A percentile compares a stretch with the other conserved stretches of the same genome.
phyloP scores from a whole-genome alignment of 2,888 invertebrate species.

The Chrysodeixis includens region DNA sequence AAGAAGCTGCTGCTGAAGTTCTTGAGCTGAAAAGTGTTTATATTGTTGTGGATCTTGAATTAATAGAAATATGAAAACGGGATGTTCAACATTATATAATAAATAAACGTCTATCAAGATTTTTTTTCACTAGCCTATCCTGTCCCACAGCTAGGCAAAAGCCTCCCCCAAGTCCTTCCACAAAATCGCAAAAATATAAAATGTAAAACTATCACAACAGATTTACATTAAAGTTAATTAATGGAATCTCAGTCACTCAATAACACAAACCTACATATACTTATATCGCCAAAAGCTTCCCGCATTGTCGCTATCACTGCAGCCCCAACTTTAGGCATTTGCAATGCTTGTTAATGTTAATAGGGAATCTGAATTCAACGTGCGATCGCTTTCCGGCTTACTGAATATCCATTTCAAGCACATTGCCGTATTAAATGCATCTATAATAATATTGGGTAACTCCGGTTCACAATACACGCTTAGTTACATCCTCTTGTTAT shows the following conservation, averaged over 20 bases:
- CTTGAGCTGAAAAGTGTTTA: no score
- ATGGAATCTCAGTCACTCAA: not conserved
- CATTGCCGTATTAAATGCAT: slow-evolving; percentile 70
- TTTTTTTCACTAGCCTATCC: no score
- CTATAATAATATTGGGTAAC: slow-evolving; percentile 63
- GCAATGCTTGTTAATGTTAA: slow-evolving; percentile 80
- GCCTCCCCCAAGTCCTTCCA: no score
- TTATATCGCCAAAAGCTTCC: not conserved
- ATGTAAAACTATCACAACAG: no score
- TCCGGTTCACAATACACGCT: slow-evolving; percentile 36
- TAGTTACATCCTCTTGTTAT: not conserved
- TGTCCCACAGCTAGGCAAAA: no score
- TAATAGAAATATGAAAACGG: no score
- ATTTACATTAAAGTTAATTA: not conserved
- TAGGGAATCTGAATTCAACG: slow-evolving; percentile 78
- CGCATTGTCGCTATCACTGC: slow-evolving; percentile 33
- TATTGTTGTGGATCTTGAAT: no score
- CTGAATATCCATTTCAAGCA: slow-evolving; percentile 74
- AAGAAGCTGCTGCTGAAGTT: no score
- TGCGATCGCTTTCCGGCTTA: slow-evolving; percentile 79
- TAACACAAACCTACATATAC: not conserved
- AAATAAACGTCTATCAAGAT: no score
- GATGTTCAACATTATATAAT: no score
- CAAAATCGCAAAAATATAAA: no score
- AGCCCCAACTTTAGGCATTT: slow-evolving; percentile 62